These are phyloP conservation scores for Drosophila paucipuncta DNA, from an alignment of 2,888 invertebrate species.

Conservation along the genomic window DNA sequence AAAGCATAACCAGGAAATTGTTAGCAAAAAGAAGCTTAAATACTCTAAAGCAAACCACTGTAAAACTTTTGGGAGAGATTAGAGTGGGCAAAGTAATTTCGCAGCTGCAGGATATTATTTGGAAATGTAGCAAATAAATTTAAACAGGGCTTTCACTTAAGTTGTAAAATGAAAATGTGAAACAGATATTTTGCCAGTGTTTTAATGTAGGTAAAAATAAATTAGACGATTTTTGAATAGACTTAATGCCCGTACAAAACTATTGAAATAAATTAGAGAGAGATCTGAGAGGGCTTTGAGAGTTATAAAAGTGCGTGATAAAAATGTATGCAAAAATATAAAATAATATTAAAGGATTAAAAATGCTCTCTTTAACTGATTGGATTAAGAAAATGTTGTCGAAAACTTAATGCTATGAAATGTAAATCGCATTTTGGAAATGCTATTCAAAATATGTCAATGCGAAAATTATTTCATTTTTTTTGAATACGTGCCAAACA, in stretches of 20 bases:
- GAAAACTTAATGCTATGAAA: neutral
- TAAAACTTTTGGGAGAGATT: conserved; percentile 6
- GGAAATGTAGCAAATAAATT: conserved; percentile 1
- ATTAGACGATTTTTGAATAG: neutral
- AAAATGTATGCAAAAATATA: neutral
- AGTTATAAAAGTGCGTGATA: neutral
- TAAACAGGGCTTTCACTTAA: neutral
- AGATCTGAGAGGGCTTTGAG: neutral
- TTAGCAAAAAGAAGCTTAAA: conserved; percentile 26
- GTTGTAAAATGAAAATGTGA: too few species aligned
- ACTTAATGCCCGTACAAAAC: neutral
- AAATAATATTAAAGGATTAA: neutral
- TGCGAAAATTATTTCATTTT: neutral
- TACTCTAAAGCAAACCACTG: conserved; percentile 16
- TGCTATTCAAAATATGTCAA: neutral
- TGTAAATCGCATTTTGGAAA: neutral
- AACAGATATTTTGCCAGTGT: neutral
- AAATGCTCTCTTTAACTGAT: neutral
- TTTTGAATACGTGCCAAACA: neutral
- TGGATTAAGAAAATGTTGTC: neutral
- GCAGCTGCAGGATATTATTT: conserved; percentile 1
- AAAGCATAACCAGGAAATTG: conserved; percentile 27
- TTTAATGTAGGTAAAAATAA: neutral
- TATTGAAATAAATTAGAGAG: neutral
- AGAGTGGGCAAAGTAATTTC: neutral